These are phyloP conservation scores for Ornithoptera priamus DNA, from an alignment of 2,888 invertebrate species.

Conservation along the genomic window DNA sequence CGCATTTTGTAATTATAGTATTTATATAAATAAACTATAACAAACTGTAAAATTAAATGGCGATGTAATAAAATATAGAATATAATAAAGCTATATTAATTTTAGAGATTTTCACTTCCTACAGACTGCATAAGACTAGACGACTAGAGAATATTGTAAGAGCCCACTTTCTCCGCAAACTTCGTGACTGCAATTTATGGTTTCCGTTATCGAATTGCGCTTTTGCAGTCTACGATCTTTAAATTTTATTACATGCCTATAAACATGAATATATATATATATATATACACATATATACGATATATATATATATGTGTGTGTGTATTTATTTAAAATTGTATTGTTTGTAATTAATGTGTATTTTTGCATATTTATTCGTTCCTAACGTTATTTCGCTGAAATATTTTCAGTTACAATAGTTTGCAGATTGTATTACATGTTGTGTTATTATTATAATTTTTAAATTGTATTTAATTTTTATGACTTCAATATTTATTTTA, in stretches of 20 bases:
- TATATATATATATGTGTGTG: too few species aligned
- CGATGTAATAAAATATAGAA: neutral
- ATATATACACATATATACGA: too few species aligned
- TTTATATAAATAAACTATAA: neutral
- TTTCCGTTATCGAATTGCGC: slow-evolving; percentile 12
- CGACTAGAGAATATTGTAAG: neutral
- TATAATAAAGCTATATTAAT: neutral
- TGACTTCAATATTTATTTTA: too few species aligned
- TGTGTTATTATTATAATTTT: too few species aligned
- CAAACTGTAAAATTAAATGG: neutral
- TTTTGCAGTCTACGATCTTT: slow-evolving; percentile 13
- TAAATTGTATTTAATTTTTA: too few species aligned
- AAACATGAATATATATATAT: neutral
- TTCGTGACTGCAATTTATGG: slow-evolving; percentile 12
- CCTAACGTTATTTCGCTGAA: neutral
- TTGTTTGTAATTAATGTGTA: neutral
- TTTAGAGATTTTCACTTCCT: neutral
- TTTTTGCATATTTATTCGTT: too few species aligned
- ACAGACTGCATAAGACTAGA: neutral
- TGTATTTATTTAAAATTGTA: neutral
- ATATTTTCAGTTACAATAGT: too few species aligned
- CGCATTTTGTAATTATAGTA: neutral
- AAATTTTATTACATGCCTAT: neutral
- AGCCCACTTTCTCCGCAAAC: slow-evolving; percentile 12
- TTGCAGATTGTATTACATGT: too few species aligned